These are phyloP conservation scores for Xylocampa areola DNA, from an alignment of 2,888 invertebrate genomes.

Conservation along the genomic window DNA sequence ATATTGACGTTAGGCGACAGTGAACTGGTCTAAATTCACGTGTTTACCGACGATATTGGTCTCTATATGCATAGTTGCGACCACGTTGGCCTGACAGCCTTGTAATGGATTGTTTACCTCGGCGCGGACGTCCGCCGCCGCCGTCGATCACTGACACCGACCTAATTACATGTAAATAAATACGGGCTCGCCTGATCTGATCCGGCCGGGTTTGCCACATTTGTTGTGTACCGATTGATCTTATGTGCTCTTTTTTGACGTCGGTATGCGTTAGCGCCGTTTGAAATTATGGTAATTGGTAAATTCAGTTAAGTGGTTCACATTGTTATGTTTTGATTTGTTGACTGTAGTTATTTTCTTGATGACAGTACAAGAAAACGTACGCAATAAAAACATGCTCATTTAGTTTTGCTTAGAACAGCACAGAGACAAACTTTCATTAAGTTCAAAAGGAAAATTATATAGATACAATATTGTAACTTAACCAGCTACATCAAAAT, in stretches of 20 bases:
- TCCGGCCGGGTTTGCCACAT: conserved; percentile 47
- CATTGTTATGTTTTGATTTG: not conserved
- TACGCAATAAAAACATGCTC: too few species aligned
- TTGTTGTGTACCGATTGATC: conserved; percentile 61
- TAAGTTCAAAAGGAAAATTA: too few species aligned
- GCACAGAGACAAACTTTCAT: too few species aligned
- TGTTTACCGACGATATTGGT: conserved; percentile 78
- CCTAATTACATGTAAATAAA: conserved; percentile 88
- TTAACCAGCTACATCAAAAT: not conserved
- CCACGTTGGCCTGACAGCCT: conserved; percentile 73
- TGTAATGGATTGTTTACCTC: conserved; percentile 85
- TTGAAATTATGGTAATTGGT: conserved; percentile 17
- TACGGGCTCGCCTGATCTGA: conserved; percentile 72
- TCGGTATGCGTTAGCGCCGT: conserved; percentile 31
- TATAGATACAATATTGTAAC: too few species aligned
- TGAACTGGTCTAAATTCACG: conserved; percentile 76
- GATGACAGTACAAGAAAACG: too few species aligned
- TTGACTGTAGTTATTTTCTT: not conserved
- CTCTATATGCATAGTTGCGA: conserved; percentile 69
- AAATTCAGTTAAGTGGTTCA: conserved; percentile 11
- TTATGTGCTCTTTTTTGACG: conserved; percentile 46
- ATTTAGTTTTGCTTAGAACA: too few species aligned
- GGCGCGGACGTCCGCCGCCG: conserved; percentile 77
- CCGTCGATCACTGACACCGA: conserved; percentile 84
- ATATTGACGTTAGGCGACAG: conserved; percentile 67